Base-by-base conservation (phyloP, 2,113 vertebrate species). In the Chionis minor region DNA sequence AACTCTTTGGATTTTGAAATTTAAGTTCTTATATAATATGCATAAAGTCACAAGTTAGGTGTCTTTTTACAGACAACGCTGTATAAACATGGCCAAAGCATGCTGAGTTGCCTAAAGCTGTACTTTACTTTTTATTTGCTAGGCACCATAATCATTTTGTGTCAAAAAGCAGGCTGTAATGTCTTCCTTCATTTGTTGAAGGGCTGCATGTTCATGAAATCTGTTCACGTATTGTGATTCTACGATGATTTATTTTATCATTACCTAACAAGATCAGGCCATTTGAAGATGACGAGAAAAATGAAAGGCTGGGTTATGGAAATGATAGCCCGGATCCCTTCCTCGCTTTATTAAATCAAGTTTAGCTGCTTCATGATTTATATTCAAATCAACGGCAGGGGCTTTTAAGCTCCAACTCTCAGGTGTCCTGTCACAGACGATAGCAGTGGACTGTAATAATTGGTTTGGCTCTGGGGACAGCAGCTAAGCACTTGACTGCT, bases 11-110 rank as follows among this genome's bases (percentile, higher is more conserved):
- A 59, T 94, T 86, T 72, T 83, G 20, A 75, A 87, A n/a, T 88
- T 65, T 42, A 62, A 22, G 7, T 92, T 97, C 86, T 87, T 79
- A 8, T n/a, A 32, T 74, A 45, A 54, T n/a, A 35, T 70, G n/a
- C 21, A 26, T 93, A 52, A 86, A 91, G 55, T 85, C 92, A 61
- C 38, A 88, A 87, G 38, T 44, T 27, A 30, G 80, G 24, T 85
- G 61, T 62, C 44, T 90, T 81, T 83, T 92, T 89, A 66, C 86
- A 79, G 77, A 62, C 86, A 96, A 93, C 97, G 96, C 95, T 97
- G 61, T 86, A 69, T 56, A 77, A 56, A 63, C 52, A 38, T 81
- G 92, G 75, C 94, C 96, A 95, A 97, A 97, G 74, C 58, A 65
- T 91, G 66, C 93, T 35, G 77, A 93, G 49, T 61, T 89, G 62